Evolutionary conservation across 2,888 invertebrate species (phyloP), one percentile per base, ranked within the genome.

Genomic region (Eledona agricola): DNA sequence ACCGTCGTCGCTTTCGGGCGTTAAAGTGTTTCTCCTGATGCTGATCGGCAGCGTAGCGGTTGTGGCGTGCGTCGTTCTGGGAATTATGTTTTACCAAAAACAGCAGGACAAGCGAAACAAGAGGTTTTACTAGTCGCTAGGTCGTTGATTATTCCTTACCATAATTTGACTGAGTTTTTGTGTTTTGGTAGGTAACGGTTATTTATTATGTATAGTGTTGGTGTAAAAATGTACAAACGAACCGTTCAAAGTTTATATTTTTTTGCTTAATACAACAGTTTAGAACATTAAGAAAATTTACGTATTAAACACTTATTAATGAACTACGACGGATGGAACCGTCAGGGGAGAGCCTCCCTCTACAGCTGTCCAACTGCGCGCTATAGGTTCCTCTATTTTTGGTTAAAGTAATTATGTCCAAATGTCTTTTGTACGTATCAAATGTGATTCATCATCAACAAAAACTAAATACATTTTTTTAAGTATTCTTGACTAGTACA

Each of bases 61-160:
- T 4, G 89, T 93, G 26, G 91, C 88, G 0, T 83, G 90, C 57
- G 88, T 90, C 0, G 90, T 96, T 1, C 84, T 96, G 43, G 95
- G 90, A 15, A 89, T 96, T 55, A 90, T 96, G 82, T 89, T 93
- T 74, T 96, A 96, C 74, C 93, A 95, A 74, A 96, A 96, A 72
- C 87, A 90, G 53, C 91, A 93, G 72, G 93, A 94, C 72, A 88
- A 90, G 60, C 88, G 88, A 52, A 83, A 93, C 66, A 97, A 97
- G 78, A 83, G 96, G 66, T 89, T 94, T 77, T 87, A 89, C 71
- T 89, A 77, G n/a, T 32, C 10, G 17, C 16, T 10, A 6, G 23
- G 31, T 12, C 7, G 7, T 29, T 19, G 42, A n/a, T n/a, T 28
- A 15, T 23, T 31, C 10, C 20, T n/a, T 16, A 9, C 23, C 10